Percentiles rank a stretch among this genome's conserved stretches.
phyloP scores from a whole-genome alignment of 2,888 invertebrate species.

The Schizotus pectinicornis region DNA sequence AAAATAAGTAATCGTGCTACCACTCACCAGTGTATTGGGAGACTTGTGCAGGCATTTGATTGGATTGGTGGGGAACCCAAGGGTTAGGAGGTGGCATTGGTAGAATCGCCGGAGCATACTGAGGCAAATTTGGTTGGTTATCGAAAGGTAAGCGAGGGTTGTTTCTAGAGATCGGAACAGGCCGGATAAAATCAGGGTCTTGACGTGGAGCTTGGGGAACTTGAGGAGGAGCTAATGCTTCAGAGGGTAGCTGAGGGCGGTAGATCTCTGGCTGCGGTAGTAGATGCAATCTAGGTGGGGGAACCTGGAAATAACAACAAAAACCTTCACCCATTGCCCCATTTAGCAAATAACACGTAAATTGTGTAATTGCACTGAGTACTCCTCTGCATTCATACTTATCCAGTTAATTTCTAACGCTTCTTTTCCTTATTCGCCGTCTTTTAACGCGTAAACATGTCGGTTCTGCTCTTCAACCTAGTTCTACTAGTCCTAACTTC shows the following conservation, averaged over 20 bases:
- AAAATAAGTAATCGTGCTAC: conserved; percentile 1
- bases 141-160: conserved; percentile 11
- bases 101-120: conserved; percentile 6
- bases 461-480: too few relatives aligned
- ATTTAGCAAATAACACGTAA: neutral
- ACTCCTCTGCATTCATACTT: too few relatives aligned
- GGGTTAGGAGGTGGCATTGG: conserved; percentile 31
- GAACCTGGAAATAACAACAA: conserved; percentile 24
- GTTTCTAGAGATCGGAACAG: conserved; percentile 17
- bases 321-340: conserved; percentile 9
- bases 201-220: conserved; percentile 11
- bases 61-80: conserved; percentile 49
- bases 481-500: too few relatives aligned
- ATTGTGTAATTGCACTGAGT: too few relatives aligned
- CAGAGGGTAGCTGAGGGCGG: conserved; percentile 18
- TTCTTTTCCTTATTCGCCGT: too few relatives aligned
- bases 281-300: conserved; percentile 19
- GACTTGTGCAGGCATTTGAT: conserved; percentile 47
- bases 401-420: too few relatives aligned
- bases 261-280: conserved; percentile 22
- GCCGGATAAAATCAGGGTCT: conserved; percentile 33
- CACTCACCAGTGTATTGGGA: conserved; percentile 49
- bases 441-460: too few relatives aligned
- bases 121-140: conserved; percentile 6
- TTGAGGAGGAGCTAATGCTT: conserved; percentile 12